Conservation (phyloP, 2,113 vertebrate genomes). For the Trichechus manatus region DNA sequence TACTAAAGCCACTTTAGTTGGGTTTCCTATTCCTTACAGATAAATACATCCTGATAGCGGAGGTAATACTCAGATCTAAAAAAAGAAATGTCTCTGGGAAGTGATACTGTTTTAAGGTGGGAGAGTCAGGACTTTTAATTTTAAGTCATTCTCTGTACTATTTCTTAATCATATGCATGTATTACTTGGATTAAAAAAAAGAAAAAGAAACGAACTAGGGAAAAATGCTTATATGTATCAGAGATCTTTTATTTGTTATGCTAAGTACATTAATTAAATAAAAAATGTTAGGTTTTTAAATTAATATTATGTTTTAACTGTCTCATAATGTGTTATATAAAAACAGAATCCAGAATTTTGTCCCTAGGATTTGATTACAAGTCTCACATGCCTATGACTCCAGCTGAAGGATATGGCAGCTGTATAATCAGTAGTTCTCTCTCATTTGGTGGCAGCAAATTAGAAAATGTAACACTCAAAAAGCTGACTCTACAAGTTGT, state of each 20-base stretch:
- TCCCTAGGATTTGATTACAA: background rate
- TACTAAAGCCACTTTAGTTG: background rate
- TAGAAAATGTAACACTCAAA: background rate
- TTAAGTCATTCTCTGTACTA: background rate
- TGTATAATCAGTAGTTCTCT: background rate
- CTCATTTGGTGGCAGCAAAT: background rate
- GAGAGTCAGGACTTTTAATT: background rate
- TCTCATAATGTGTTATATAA: background rate
- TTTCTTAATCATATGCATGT: constrained; percentile 6
- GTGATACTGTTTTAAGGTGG: background rate
- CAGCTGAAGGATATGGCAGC: background rate
- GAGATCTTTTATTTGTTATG: background rate
- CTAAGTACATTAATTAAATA: background rate
- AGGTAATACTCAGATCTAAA: background rate
- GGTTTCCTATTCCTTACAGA: background rate
- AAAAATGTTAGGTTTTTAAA: background rate
- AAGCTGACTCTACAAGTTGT: background rate
- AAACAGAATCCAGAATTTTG: background rate
- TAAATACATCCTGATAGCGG: background rate
- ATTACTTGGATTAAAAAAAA: background rate
- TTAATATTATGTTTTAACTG: background rate
- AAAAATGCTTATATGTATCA: background rate
- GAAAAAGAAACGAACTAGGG: background rate
- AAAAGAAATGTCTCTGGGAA: constrained; percentile 20
- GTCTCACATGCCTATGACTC: background rate